Conservation (phyloP, 2,113 vertebrate species). For the Hiodon tergisus region DNA sequence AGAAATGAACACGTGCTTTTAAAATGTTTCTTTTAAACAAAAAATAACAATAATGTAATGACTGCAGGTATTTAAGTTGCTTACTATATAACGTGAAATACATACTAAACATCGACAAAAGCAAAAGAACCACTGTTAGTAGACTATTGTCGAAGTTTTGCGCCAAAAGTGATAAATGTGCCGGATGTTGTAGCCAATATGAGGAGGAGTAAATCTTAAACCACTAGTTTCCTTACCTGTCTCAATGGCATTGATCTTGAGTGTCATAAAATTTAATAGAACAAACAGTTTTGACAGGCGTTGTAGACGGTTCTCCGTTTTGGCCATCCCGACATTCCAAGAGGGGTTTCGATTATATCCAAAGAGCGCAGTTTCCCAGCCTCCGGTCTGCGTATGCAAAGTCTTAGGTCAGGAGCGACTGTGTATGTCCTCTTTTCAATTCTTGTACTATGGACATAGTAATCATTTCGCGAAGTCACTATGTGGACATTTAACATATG, state of each 20-base stretch:
- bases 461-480: slow-evolving; percentile 5
- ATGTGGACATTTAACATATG: background rate
- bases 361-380: background rate
- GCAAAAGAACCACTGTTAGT: slow-evolving; percentile 6
- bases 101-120: background rate
- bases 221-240: slow-evolving; percentile 47
- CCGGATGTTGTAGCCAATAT: background rate
- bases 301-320: slow-evolving; percentile 18
- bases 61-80: too few species aligned
- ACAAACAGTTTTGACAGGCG: slow-evolving; percentile 38
- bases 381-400: background rate
- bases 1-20: too few species aligned
- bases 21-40: too few species aligned
- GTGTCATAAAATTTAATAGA: slow-evolving; percentile 37
- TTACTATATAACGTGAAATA: background rate
- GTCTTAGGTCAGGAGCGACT: slow-evolving; percentile 11
- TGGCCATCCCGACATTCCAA: slow-evolving; percentile 33
- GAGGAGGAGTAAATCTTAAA: slow-evolving; percentile 18
- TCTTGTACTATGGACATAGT: background rate
- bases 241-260: slow-evolving; percentile 49
- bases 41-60: too few species aligned
- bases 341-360: background rate
- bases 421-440: background rate
- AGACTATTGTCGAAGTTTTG: background rate
- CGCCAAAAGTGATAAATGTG: slow-evolving; percentile 24